A percentile compares a stretch with the other conserved stretches of the same genome.
phyloP scores from a whole-genome alignment of 2,888 invertebrate species.

The Tachina fera region DNA sequence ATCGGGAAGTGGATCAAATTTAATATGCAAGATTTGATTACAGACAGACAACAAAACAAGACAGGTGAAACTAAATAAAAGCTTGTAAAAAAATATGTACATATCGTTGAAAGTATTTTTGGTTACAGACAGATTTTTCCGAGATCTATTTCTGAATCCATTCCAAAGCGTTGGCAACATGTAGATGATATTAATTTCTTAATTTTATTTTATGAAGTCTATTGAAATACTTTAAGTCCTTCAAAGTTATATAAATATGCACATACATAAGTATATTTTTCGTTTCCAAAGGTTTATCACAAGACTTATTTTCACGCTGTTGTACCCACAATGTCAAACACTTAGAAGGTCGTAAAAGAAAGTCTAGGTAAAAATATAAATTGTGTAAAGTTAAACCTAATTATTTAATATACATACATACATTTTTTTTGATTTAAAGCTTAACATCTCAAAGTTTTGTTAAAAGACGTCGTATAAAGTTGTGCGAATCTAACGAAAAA shows the following conservation, averaged over 20 bases:
- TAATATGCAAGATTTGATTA: too few species aligned
- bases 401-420: neutral
- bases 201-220: too few species aligned
- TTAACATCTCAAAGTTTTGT: constrained; percentile 14
- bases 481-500: constrained; percentile 32
- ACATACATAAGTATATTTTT: neutral
- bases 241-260: neutral
- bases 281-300: constrained; percentile 42
- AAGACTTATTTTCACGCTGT: constrained; percentile 49
- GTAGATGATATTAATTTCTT: too few species aligned
- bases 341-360: constrained; percentile 47
- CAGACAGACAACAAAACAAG: too few species aligned
- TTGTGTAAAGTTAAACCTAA: neutral
- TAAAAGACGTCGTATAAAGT: constrained; percentile 60
- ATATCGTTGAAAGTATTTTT: too few species aligned
- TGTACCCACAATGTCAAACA: constrained; percentile 17
- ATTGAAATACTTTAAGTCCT: too few species aligned
- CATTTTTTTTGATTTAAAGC: constrained; percentile 18
- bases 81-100: too few species aligned
- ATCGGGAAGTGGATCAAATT: too few species aligned
- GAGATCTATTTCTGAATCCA: too few species aligned
- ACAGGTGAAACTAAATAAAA: too few species aligned
- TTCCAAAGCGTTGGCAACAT: too few species aligned
- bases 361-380: constrained; percentile 45
- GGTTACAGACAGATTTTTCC: too few species aligned